Evolutionary conservation across 1,140 invertebrate genomes (phyloP).

Genomic region (Homalodisca vitripennis): DNA sequence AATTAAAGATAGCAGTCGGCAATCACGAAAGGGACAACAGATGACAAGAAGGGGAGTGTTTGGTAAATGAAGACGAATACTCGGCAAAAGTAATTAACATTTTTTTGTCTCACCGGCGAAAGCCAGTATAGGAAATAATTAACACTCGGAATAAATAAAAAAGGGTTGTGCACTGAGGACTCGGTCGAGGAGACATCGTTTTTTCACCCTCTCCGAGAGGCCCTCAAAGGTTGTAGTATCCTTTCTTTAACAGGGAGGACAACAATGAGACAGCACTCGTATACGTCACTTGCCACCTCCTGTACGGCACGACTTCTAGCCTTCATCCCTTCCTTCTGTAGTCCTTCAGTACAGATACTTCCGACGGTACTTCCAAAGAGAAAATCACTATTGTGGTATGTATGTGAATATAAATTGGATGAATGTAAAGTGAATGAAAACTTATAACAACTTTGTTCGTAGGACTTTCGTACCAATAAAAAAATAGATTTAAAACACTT

Average conservation of each 20-base stretch:
- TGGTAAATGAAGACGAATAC: conserved; percentile 23
- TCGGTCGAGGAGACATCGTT: not conserved
- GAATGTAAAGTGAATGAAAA: too few species aligned
- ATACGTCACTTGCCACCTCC: not conserved
- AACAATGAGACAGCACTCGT: not conserved
- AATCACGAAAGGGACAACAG: conserved; percentile 8
- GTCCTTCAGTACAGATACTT: too few species aligned
- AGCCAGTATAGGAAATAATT: conserved; percentile 22
- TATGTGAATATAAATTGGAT: too few species aligned
- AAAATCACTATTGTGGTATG: too few species aligned
- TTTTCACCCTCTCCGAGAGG: conserved; percentile 3
- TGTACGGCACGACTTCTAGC: not conserved
- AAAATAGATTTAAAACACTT: too few species aligned
- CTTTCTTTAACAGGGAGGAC: conserved; percentile 14
- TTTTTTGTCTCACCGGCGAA: conserved; percentile 12
- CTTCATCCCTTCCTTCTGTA: too few species aligned
- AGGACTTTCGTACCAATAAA: too few species aligned
- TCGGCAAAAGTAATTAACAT: conserved; percentile 24
- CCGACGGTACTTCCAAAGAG: too few species aligned
- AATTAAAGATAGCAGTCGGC: conserved; percentile 22
- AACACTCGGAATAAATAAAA: conserved; percentile 25
- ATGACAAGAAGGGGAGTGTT: not conserved
- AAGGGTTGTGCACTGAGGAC: conserved; percentile 10
- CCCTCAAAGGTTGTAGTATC: conserved; percentile 18
- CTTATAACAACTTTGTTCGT: too few species aligned